These are phyloP conservation scores for Tipula helvola DNA, from an alignment of 2,888 invertebrate genomes.

Conservation along the genomic window DNA sequence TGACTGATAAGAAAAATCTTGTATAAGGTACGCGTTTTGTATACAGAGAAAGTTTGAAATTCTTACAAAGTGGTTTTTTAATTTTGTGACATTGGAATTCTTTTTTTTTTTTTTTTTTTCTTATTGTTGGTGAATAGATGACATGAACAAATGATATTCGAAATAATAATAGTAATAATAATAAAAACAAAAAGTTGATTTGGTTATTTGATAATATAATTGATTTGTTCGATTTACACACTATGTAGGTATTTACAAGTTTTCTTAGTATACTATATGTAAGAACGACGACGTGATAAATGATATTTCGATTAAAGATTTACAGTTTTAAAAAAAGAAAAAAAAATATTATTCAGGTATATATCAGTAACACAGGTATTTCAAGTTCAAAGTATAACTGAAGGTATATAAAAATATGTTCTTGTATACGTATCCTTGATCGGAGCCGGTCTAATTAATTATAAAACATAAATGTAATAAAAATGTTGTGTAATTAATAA, in stretches of 20 bases:
- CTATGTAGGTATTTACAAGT: background rate
- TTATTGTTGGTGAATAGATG: background rate
- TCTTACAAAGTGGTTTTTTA: background rate
- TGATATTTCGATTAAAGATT: background rate
- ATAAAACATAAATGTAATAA: background rate
- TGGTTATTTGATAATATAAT: background rate
- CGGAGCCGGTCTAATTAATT: background rate
- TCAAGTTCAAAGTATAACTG: background rate
- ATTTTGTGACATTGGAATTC: constrained; percentile 4
- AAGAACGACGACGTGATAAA: background rate
- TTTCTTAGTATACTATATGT: background rate
- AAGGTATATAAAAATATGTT: background rate
- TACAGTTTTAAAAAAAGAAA: background rate
- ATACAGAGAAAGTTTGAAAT: background rate
- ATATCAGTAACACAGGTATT: background rate
- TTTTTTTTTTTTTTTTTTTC: background rate
- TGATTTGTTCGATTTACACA: constrained; percentile 4
- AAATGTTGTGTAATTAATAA: background rate
- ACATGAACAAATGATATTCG: background rate
- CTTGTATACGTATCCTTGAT: background rate
- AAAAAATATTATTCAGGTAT: background rate
- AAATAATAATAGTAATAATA: background rate
- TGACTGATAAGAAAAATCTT: background rate
- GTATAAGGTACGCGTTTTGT: background rate
- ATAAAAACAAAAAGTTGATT: background rate